Conservation (phyloP, 1,140 invertebrate species). For the Tetramorium parvispinum region DNA sequence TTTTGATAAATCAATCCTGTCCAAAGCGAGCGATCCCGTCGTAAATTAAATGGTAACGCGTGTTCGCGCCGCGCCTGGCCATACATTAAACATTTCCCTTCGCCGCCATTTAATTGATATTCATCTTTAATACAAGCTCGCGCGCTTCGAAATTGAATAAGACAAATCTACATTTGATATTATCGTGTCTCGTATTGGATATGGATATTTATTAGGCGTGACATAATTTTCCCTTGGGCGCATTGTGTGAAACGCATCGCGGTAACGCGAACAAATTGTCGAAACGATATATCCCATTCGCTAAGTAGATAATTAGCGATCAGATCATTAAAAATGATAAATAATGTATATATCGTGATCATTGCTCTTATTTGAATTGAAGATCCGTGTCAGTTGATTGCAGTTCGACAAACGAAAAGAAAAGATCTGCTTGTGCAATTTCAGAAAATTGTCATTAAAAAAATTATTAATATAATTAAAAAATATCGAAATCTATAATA, state of each 20-base stretch:
- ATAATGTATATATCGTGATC: neutral
- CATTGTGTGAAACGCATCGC: constrained; percentile 13
- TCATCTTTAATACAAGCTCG: constrained; percentile 36
- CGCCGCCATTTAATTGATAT: constrained; percentile 57
- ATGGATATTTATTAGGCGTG: constrained; percentile 40
- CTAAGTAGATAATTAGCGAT: constrained; percentile 4
- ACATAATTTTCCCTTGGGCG: constrained; percentile 5
- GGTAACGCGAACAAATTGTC: neutral
- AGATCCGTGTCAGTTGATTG: neutral
- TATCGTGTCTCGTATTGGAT: constrained; percentile 38
- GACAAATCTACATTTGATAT: constrained; percentile 56
- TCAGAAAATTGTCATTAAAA: neutral
- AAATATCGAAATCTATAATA: neutral
- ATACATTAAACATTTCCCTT: constrained; percentile 49
- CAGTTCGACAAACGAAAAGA: neutral
- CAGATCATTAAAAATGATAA: constrained; percentile 25
- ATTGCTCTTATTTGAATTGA: neutral
- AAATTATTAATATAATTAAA: neutral
- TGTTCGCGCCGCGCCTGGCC: constrained; percentile 24
- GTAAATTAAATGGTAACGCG: constrained; percentile 64
- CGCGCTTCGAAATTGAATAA: constrained; percentile 41
- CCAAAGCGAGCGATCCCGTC: constrained; percentile 48
- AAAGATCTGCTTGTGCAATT: neutral
- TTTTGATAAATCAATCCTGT: constrained; percentile 68
- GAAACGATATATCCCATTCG: neutral